Evolutionary conservation across 2,113 vertebrate genomes (phyloP), one percentile per base, ranked within the genome.

Genomic region (Clupea harengus): DNA sequence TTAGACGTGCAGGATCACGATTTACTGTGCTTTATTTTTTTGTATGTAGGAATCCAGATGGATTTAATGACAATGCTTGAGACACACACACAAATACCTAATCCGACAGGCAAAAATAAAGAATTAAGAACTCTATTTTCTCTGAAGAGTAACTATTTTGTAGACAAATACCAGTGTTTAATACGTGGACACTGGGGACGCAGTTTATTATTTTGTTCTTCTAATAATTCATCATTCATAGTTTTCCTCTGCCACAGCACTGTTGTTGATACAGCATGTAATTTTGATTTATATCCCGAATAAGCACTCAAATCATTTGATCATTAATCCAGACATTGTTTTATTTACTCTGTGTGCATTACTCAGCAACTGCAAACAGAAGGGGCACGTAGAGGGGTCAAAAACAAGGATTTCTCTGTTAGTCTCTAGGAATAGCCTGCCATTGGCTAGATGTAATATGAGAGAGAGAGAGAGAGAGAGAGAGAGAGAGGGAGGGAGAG

Each of bases 261-360:
- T 89, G 85, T 91, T 94, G 93, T 94, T 95, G 92, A 94, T 93
- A 92, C 90, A 91, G 87, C 75, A 90, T 90, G 92, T 95, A 92
- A 93, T 93, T 93, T 92, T 89, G 93, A 95, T 94, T 93, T 93
- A 94, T 95, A 88, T 86, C 92, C 82, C 89, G 88, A 87, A 91
- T 94, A 93, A 91, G 89, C 85, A 78, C 89, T 92, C 90, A 91
- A 94, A 92, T 93, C 92, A 94, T 88, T 92, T 90, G 89, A 91
- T 93, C 94, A 95, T 95, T 93, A 95, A 94, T 95, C 94, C 93
- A 92, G 92, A 92, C 91, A 86, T 91, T 92, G 92, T 94, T 94
- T 93, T 94, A 94, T 94, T 95, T 95, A 94, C 92, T 89, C 88
- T 90, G 25, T 0, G 25, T 15, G 32, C 86, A 78, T 90, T 92